phyloP scores from a whole-genome alignment of 2,113 vertebrate genomes.

The Pedionomus torquatus region DNA sequence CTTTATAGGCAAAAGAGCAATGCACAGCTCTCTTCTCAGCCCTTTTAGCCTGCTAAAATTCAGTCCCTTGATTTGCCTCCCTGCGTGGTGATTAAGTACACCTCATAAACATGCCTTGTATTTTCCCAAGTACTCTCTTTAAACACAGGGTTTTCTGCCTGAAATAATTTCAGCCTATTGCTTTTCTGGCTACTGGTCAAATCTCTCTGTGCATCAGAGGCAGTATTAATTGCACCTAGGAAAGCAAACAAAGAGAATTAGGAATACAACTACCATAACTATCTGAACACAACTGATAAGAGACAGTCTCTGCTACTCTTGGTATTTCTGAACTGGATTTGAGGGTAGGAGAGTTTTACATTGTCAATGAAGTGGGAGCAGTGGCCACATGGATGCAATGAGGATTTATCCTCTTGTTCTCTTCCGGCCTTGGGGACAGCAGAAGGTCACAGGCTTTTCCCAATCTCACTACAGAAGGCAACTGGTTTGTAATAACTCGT shows the following conservation, averaged over 20 bases:
- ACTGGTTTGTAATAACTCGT: not conserved
- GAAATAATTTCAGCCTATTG: not conserved
- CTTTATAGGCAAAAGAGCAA: slow-evolving; percentile 20
- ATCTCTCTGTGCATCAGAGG: not conserved
- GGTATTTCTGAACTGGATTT: not conserved
- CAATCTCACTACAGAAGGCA: not conserved
- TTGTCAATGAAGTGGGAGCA: not conserved
- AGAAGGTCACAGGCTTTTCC: not conserved
- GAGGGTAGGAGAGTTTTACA: not conserved
- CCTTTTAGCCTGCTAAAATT: slow-evolving; percentile 48
- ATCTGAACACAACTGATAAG: not conserved
- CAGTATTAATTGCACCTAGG: not conserved
- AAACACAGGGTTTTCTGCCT: not conserved
- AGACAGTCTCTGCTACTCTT: not conserved
- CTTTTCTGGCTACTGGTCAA: slow-evolving; percentile 29
- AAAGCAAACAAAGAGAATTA: slow-evolving; percentile 17
- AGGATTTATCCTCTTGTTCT: not conserved
- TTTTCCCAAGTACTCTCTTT: slow-evolving; percentile 20
- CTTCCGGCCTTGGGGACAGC: not conserved
- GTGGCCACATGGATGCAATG: not conserved
- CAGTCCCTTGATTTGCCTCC: slow-evolving; percentile 6
- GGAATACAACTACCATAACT: not conserved
- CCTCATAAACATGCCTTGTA: not conserved
- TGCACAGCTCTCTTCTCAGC: not conserved
- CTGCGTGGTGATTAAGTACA: slow-evolving; percentile 31